Base-by-base conservation (phyloP, 2,888 invertebrate species). In the Alcis repandata region DNA sequence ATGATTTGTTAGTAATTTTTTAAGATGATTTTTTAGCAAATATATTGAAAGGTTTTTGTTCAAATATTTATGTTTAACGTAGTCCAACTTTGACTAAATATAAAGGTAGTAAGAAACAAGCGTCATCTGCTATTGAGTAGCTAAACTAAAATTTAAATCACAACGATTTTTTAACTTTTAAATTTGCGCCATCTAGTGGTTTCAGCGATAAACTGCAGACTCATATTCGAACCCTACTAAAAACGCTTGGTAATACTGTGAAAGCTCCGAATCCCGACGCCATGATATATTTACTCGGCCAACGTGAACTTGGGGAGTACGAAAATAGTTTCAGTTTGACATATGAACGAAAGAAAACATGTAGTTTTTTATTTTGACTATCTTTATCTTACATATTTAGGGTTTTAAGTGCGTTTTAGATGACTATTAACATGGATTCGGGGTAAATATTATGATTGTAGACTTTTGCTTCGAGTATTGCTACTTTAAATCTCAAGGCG, bases 261-360 rank as follows among this genome's bases (percentile, higher is more conserved):
- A 60, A 61, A 60, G 65, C 60, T 65, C 32, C 45, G 32, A 38
- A 75, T 72, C 77, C 72, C 73, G 74, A 76, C 76, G 58, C 59
- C 49, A 76, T 75, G 79, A 79, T 78, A 80, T 88, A 87, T 87
- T 86, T 88, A 84, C 80, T 83, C 84, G 85, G 84, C 86, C 85
- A 84, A 84, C 87, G 88, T 90, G 92, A 92, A 91, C 92, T 92
- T 92, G 91, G 86, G 73, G 82, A 78, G 76, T 87, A 87, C 89
- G 76, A 87, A 92, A 93, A 93, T 92, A 92, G 92, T 91, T 83
- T 71, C 81, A 87, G 88, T 92, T 92, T 92, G 92, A 92, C 92
- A 92, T 90, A 91, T 87, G 87, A 82, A 87, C 85, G 87, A 85
- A 83, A 80, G 88, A 86, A 92, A 73, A 87, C 89, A 92, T 93